Evolutionary conservation across 2,797 vertebrate genomes (phyloP).

Genomic region (Garrulus glandarius): DNA sequence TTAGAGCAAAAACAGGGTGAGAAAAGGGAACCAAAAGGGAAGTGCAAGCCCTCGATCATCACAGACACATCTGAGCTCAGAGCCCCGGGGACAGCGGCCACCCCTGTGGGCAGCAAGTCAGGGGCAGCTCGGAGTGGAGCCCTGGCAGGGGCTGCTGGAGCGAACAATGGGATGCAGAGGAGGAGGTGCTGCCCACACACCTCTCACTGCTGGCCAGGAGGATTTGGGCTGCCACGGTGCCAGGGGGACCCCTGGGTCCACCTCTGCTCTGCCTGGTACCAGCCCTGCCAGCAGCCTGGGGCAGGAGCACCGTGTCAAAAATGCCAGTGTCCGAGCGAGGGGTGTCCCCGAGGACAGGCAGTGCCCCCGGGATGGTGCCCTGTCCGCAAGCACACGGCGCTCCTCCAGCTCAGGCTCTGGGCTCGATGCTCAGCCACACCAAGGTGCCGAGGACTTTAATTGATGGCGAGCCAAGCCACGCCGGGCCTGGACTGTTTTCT

Average conservation of each 20-base stretch:
- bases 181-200: accelerated
- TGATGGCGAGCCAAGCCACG: background rate
- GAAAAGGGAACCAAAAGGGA: background rate
- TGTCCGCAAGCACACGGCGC: accelerated
- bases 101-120: accelerated
- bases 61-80: background rate
- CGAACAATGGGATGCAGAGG: accelerated
- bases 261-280: accelerated
- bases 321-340: accelerated
- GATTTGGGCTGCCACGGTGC: accelerated
- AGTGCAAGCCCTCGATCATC: accelerated
- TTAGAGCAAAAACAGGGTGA: accelerated
- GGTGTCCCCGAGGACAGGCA: background rate
- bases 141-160: background rate
- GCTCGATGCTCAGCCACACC: background rate
- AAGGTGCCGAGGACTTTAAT: background rate
- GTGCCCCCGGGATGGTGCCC: accelerated
- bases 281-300: background rate
- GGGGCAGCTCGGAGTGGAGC: background rate
- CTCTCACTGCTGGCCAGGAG: accelerated
- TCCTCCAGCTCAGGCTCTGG: background rate
- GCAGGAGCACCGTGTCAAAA: accelerated
- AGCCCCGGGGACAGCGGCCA: background rate
- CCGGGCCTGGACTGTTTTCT: background rate
- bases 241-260: background rate